Evolutionary conservation across 2,113 vertebrate species (phyloP).

Genomic region (Dendropsophus ebraccatus): DNA sequence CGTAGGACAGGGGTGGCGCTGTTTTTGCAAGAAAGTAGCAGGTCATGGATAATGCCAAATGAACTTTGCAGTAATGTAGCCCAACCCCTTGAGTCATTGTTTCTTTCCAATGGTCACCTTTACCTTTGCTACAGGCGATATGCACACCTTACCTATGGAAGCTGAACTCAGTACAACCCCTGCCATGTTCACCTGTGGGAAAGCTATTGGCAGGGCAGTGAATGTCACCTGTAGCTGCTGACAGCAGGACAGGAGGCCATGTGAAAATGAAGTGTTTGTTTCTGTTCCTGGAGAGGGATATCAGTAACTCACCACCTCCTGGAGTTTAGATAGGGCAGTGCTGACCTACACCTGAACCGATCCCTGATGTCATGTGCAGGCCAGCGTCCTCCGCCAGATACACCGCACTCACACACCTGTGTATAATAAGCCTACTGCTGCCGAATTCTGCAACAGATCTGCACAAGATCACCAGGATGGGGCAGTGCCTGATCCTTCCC

Average conservation of each 20-base stretch:
- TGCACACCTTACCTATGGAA: neutral
- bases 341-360: conserved; percentile 51
- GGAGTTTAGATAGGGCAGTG: conserved; percentile 5
- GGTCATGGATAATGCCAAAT: no score
- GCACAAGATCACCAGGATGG: no score
- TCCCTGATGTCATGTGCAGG: neutral
- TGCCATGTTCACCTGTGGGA: conserved; percentile 36
- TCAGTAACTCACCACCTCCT: conserved; percentile 50
- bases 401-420: no score
- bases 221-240: conserved; percentile 22
- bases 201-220: neutral
- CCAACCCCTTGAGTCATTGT: no score
- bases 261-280: conserved; percentile 52
- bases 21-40: no score
- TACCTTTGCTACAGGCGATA: no score
- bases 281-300: conserved; percentile 36
- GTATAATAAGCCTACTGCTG: no score
- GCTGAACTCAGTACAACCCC: conserved; percentile 47
- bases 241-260: conserved; percentile 40
- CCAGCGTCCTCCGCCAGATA: neutral
- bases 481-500: no score
- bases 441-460: no score
- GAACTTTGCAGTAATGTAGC: no score
- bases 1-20: no score
- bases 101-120: no score